Evolutionary conservation across 2,113 vertebrate species (phyloP), one percentile per base, ranked within the genome.

Genomic region (Abramis brama): DNA sequence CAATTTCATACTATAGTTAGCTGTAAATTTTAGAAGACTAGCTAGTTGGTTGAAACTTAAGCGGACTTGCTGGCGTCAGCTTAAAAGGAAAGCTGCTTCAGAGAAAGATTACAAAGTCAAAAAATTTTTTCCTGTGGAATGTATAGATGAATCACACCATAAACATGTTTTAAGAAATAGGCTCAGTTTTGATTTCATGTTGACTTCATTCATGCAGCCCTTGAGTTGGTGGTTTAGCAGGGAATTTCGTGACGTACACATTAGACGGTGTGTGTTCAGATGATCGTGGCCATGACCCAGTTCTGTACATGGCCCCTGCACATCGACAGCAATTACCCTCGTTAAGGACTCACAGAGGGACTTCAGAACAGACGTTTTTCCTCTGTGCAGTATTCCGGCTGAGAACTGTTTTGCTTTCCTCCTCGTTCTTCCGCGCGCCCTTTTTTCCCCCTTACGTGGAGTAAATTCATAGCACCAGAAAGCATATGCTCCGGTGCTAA

Each of bases 391-490:
- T 77, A 74, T 88, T 81, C 77, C 62, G 84, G 87, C 85, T 25
- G 9, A 27, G 73, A 80, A 52, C 84, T 23, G 70, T 74, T 70
- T 70, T 66, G 10, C 2, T n/a, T 75, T 78, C 60, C 83, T 50
- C 85, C 59, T 21, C 19, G 23, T 39, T 25, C 60, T 52, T 79
- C 60, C 60, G n/a, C 19, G 25, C 2, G 13, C 25, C 7, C 4
- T 55, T 55, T 11, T 43, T 43, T 43, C 5, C 0, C 25, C 3
- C 5, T 50, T 89, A 90, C 19, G 82, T 90, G 89, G 91, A 92
- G 88, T 85, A 91, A 93, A 92, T 86, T 88, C 91, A 92, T 86
- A 86, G 90, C 92, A 93, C 88, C 92, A 91, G 83, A 87, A 88
- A 92, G 87, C 92, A 91, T 89, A 91, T 93, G 94, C 91, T 93